Base-by-base conservation (phyloP, 1,140 invertebrate genomes). In the Protaetia brevitarsis region DNA sequence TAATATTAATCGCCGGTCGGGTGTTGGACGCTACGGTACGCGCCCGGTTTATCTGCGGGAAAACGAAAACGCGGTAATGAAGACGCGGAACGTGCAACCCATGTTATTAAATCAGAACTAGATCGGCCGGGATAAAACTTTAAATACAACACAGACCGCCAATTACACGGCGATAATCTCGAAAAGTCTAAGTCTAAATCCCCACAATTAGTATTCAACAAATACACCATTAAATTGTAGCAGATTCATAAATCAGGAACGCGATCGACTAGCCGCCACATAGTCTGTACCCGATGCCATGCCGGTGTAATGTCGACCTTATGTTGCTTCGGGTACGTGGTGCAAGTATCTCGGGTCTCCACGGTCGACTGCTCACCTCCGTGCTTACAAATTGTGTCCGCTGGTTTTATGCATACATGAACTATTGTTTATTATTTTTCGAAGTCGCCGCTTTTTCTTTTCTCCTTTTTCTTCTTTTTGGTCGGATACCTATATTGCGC, bases 371-470 rank as follows among this genome's bases (percentile, higher is more conserved):
- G 70, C 58, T 59, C 69, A 31, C 70, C 72, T 69, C 66, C 74
- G 71, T 72, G 72, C 69, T 72, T 76, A 76, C 74, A 76, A 76
- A 76, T 76, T 76, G 73, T 76, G 74, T 73, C 73, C 73, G 73
- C 66, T 74, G 72, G 73, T 71, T 76, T 76, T 76, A 76, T 76
- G 74, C 73, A 76, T 76, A 76, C 74, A 76, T 76, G 74, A 74
- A 76, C 73, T 76, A 76, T 76, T 76, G 74, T 76, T 76, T 76
- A 74, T 73, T 72, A 76, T 76, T 76, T 76, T 76, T 76, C 57
- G 26, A 29, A 31, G 27, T 59, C 26, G 57, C 26, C 26, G 26
- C 27, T 27, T 59, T 31, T 59, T 59, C 30, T 10, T 7, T 59
- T 10, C 16, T 59, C 30, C 29, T 59, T 59, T 59, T 29, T 10